Evolutionary conservation across 2,888 invertebrate genomes (phyloP).

Genomic region (Thumatha senex): DNA sequence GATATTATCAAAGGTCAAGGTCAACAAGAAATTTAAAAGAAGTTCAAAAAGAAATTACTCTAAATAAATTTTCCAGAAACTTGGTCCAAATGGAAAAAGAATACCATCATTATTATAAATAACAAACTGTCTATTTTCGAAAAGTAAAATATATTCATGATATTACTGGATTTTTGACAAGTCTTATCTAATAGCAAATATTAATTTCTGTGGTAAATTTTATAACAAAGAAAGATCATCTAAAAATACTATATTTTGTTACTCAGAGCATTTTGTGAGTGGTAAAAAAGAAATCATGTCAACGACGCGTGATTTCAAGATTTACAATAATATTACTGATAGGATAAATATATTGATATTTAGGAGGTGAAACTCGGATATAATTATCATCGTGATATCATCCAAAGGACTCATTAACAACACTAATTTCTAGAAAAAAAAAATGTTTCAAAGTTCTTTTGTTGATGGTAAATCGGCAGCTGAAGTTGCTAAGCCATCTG

Average conservation of each 20-base stretch:
- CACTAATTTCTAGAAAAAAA: constrained; percentile 52
- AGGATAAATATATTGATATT: constrained; percentile 44
- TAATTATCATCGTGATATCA: constrained; percentile 43
- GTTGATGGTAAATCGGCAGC: constrained; percentile 35
- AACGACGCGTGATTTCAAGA: constrained; percentile 58
- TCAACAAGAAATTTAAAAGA: constrained; percentile 47
- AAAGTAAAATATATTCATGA: constrained; percentile 27
- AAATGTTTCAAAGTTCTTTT: constrained; percentile 45
- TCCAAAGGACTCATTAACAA: constrained; percentile 54
- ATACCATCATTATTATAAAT: constrained; percentile 27
- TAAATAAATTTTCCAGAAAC: constrained; percentile 47
- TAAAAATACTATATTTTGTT: constrained; percentile 75
- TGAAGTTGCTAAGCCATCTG: constrained; percentile 33
- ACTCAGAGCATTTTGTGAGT: constrained; percentile 49
- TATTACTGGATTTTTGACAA: constrained; percentile 44
- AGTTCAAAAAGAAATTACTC: constrained; percentile 44
- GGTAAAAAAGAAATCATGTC: constrained; percentile 54
- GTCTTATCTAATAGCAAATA: constrained; percentile 66
- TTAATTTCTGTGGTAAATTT: constrained; percentile 61
- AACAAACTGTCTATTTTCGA: constrained; percentile 24
- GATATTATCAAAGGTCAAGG: constrained; percentile 56
- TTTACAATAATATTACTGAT: constrained; percentile 39
- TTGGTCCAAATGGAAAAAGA: constrained; percentile 62
- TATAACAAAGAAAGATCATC: constrained; percentile 77
- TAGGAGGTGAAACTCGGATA: constrained; percentile 48